Evolutionary conservation across 1,140 invertebrate species (phyloP).

Genomic region (Apis dorsata): DNA sequence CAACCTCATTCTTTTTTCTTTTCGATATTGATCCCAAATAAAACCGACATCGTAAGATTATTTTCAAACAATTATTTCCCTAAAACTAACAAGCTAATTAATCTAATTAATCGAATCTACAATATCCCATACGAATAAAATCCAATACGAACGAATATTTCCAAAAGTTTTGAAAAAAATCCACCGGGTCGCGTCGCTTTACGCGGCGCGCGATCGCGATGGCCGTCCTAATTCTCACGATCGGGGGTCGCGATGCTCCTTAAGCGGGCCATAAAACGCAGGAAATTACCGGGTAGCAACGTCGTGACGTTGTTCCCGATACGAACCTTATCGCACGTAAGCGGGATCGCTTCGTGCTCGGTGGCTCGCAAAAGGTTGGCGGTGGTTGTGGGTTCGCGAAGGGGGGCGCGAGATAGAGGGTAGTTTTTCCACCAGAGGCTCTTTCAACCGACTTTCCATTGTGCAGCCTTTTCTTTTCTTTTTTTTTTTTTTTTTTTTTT

Average conservation of each 20-base stretch:
- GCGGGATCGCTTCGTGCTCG: constrained; percentile 50
- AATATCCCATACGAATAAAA: too few species aligned
- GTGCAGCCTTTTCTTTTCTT: constrained; percentile 20
- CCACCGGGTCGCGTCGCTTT: background rate
- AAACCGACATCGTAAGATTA: too few species aligned
- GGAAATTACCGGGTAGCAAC: constrained; percentile 76
- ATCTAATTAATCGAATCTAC: too few species aligned
- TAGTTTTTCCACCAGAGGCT: constrained; percentile 20
- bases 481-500: background rate
- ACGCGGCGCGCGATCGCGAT: constrained; percentile 45
- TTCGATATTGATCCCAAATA: too few species aligned
- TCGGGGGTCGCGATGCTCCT: constrained; percentile 69
- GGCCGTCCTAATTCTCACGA: constrained; percentile 74
- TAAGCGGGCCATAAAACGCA: constrained; percentile 76
- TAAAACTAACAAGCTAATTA: too few species aligned
- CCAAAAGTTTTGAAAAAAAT: too few species aligned
- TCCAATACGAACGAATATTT: too few species aligned
- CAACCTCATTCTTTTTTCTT: too few species aligned
- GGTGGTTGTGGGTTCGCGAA: background rate
- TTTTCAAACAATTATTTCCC: too few species aligned
- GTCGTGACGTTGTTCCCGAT: constrained; percentile 69
- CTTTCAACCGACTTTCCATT: constrained; percentile 26
- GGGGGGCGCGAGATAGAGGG: constrained; percentile 49
- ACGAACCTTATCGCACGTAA: constrained; percentile 67
- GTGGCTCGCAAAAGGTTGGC: constrained; percentile 33